A percentile compares a stretch with the other conserved stretches of the same genome.
These are phyloP conservation scores for Oxystoma pomonae DNA, from an alignment of 2,888 invertebrate genomes.

Conservation along the genomic window DNA sequence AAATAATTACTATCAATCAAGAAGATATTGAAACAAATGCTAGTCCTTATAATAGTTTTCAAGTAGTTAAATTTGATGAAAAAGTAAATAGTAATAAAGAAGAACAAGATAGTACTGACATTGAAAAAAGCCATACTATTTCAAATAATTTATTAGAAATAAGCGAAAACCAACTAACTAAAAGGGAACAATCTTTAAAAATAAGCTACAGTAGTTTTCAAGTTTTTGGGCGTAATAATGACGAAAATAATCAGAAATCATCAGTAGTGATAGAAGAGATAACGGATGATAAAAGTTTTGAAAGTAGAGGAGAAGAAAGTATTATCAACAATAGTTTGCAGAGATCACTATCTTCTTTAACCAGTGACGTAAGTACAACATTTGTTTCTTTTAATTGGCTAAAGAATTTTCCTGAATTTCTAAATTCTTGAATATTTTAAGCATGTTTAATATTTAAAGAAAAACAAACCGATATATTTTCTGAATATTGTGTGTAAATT, in stretches of 20 bases:
- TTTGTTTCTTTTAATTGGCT: too few relatives aligned
- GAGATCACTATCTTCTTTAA: slow-evolving; percentile 21
- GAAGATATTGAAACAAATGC: background rate
- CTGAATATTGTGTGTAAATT: too few relatives aligned
- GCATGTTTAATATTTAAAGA: too few relatives aligned
- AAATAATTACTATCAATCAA: background rate
- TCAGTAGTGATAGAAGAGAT: slow-evolving; percentile 9
- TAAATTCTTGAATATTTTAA: too few relatives aligned
- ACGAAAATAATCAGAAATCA: background rate
- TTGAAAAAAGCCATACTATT: background rate
- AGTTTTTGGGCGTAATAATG: slow-evolving; percentile 7
- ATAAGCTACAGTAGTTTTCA: slow-evolving; percentile 14
- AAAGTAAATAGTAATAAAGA: slow-evolving; percentile 4
- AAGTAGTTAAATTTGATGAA: background rate
- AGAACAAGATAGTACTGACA: slow-evolving; percentile 1
- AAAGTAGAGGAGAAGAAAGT: background rate
- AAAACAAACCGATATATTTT: too few relatives aligned
- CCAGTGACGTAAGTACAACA: slow-evolving; percentile 21
- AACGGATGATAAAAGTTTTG: slow-evolving; percentile 1
- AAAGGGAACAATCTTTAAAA: background rate
- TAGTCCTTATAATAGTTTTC: background rate
- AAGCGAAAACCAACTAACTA: background rate
- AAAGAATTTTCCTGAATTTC: too few relatives aligned
- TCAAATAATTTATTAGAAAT: too few relatives aligned
- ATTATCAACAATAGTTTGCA: slow-evolving; percentile 7